Base-by-base conservation (phyloP, 2,797 vertebrate species). In the Danio aesculapii region DNA sequence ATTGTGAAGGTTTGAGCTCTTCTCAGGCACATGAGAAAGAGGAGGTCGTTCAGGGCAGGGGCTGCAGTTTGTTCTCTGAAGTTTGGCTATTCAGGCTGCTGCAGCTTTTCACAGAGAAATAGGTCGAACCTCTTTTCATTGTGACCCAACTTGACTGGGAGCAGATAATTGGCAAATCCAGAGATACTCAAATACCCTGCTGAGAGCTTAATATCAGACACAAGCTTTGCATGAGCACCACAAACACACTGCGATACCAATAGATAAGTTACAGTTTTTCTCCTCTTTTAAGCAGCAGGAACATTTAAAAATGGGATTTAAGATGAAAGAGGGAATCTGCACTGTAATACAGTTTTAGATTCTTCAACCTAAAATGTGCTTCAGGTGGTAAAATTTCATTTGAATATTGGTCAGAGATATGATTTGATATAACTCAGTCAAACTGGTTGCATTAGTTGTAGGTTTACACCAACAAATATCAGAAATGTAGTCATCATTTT, bases 131-230 rank as follows among this genome's bases (percentile, higher is more conserved):
- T 67, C 71, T 87, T 30, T 81, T 90, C 87, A 91, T 86, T 90
- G 84, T 86, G 75, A 89, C 85, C 87, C 88, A 86, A 84, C 82
- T 82, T 89, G 86, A 90, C 88, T 87, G 87, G 88, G 87, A 91
- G 83, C 82, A 79, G 81, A 69, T 92, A 92, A 92, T 89, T 91
- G 86, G 86, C 75, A 81, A 86, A 84, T 84, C 81, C 84, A 78
- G 85, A 79, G 74, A 83, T 82, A 84, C 67, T 82, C 62, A 55
- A 57, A n/a, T 83, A 84, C 84, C 87, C 88, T 7, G 86, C 63
- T 83, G 90, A 78, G 89, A 87, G 77, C 80, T 80, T 81, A 85
- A 79, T 79, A 80, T 58, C 58, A 83, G 70, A 77, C 64, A 86
- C 80, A 89, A 62, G 84, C 87, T 62, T 62, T 87, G 68, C 5